Evolutionary conservation across 1,140 invertebrate species (phyloP).

Genomic region (Drosophila sp.): DNA sequence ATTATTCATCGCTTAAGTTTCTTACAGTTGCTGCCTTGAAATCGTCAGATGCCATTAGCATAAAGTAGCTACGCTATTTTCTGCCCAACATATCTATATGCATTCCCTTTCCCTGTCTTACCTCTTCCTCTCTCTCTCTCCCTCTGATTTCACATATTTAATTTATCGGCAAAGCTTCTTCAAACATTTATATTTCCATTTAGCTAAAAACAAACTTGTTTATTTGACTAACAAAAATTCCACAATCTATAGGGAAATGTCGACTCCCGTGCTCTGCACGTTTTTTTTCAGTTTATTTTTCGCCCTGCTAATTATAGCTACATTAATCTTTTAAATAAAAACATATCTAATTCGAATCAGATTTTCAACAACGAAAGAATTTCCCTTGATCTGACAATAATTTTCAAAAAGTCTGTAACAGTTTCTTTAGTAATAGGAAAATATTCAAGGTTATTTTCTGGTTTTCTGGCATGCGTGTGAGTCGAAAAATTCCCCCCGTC

Average conservation of each 20-base stretch:
- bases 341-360: neutral
- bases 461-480: constrained; percentile 22
- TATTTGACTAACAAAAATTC: constrained; percentile 64
- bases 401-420: constrained; percentile 14
- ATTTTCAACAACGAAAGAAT: no score
- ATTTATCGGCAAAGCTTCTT: constrained; percentile 48
- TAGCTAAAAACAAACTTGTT: constrained; percentile 53
- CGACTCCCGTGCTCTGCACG: constrained; percentile 68
- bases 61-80: constrained; percentile 74
- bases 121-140: neutral
- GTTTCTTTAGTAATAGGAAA: constrained; percentile 31
- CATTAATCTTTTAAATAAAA: neutral
- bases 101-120: constrained; percentile 11
- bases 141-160: constrained; percentile 18
- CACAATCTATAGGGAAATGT: constrained; percentile 38
- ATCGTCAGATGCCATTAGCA: constrained; percentile 74
- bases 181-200: constrained; percentile 58
- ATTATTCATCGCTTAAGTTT: constrained; percentile 68
- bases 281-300: constrained; percentile 50
- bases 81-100: constrained; percentile 26
- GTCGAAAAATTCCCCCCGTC: constrained; percentile 1
- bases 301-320: constrained; percentile 21
- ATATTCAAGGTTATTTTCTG: constrained; percentile 40
- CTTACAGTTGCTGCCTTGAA: constrained; percentile 62
- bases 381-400: no score